These are phyloP conservation scores for Oreohelix idahoensis DNA, from an alignment of 1,140 invertebrate genomes.

Conservation along the genomic window DNA sequence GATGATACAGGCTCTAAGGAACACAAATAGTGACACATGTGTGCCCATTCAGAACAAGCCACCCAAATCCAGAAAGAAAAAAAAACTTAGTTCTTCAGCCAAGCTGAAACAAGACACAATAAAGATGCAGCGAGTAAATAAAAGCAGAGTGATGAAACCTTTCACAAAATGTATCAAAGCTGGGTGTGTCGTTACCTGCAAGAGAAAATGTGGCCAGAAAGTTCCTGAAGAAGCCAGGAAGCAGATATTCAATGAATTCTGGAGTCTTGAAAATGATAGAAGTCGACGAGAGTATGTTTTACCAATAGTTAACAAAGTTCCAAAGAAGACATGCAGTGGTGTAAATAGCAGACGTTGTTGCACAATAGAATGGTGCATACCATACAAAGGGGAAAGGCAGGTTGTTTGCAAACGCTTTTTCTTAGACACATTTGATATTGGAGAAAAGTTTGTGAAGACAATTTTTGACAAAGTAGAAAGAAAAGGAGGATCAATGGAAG, in stretches of 20 bases:
- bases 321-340: conserved; percentile 25
- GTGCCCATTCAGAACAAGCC: neutral
- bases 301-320: conserved; percentile 20
- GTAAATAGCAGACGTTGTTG: conserved; percentile 15
- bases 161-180: neutral
- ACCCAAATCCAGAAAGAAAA: neutral
- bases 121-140: neutral
- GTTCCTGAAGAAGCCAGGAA: neutral
- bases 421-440: conserved; percentile 26
- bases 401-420: conserved; percentile 26
- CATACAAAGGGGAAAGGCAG: neutral
- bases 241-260: conserved; percentile 1
- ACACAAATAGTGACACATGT: neutral
- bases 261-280: conserved; percentile 3
- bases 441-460: conserved; percentile 17
- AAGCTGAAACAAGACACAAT: neutral
- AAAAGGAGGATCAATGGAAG: neutral
- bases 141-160: neutral
- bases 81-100: neutral
- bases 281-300: neutral
- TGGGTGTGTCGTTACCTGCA: conserved; percentile 5
- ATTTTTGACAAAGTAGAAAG: conserved; percentile 8
- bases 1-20: neutral
- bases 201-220: conserved; percentile 19
- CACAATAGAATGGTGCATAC: conserved; percentile 9